phyloP scores from a whole-genome alignment of 2,113 vertebrate genomes.

The Callipepla squamata region DNA sequence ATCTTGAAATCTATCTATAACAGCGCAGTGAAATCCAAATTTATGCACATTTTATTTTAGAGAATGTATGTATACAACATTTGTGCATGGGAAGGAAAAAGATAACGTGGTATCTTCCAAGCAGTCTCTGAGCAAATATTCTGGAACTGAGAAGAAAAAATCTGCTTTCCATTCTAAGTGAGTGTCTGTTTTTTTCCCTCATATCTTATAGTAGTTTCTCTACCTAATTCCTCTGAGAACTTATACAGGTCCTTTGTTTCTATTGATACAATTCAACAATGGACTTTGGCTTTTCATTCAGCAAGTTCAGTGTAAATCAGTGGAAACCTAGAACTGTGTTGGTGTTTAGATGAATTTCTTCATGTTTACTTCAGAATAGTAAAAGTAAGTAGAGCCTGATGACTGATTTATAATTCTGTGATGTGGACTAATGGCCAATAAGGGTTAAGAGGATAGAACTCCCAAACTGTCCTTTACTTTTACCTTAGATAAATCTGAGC shows the following conservation, averaged over 20 bases:
- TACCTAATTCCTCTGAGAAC: background rate
- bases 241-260: background rate
- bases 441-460: slow-evolving; percentile 56
- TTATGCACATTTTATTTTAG: background rate
- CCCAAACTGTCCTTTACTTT: slow-evolving; percentile 47
- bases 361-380: background rate
- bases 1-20: background rate
- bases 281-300: slow-evolving; percentile 7
- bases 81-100: background rate
- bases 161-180: background rate
- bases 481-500: slow-evolving; percentile 65
- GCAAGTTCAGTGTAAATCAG: background rate
- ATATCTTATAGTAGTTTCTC: background rate
- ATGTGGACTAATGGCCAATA: slow-evolving; percentile 14
- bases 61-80: background rate
- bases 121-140: background rate
- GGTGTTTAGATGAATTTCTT: background rate
- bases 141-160: background rate
- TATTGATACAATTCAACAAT: background rate
- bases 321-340: background rate
- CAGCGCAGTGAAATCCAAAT: background rate
- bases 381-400: background rate
- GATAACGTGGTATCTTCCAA: background rate
- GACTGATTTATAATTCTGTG: background rate
- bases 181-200: background rate